A percentile compares a stretch with the other conserved stretches of the same genome.
Conservation (phyloP, 2,113 vertebrate genomes). For the Triplophysa rosa region DNA sequence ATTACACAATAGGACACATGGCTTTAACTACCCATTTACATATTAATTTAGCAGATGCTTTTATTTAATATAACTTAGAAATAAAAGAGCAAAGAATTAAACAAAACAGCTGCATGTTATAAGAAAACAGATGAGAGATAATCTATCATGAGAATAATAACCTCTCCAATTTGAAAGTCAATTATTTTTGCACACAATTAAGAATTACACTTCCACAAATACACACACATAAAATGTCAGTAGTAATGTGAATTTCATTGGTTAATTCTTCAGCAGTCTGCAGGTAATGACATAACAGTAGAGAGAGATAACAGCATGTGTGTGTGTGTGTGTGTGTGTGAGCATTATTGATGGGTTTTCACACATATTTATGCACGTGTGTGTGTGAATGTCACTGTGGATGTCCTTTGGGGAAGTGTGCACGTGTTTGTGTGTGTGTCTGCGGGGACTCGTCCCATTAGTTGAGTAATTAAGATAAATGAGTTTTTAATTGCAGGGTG, state of each 20-base stretch:
- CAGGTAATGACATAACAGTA: not conserved
- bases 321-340: constrained; percentile 3
- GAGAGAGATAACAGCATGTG: not conserved
- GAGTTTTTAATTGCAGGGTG: constrained; percentile 78
- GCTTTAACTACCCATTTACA: too few species aligned
- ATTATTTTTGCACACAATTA: not conserved
- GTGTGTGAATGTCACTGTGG: constrained; percentile 40
- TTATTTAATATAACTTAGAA: too few species aligned
- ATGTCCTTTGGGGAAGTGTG: constrained; percentile 66
- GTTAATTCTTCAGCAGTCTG: not conserved
- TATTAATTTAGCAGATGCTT: too few species aligned
- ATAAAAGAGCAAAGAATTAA: too few species aligned
- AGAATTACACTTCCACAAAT: not conserved
- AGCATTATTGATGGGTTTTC: constrained; percentile 4
- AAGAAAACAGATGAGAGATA: too few species aligned
- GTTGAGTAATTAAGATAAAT: constrained; percentile 83
- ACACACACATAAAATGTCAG: not conserved
- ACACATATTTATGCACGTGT: constrained; percentile 4
- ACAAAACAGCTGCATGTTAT: too few species aligned
- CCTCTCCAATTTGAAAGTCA: not conserved
- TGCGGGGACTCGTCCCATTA: constrained; percentile 78
- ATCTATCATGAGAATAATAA: too few species aligned
- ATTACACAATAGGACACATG: too few species aligned
- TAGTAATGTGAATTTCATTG: not conserved
- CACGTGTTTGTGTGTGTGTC: constrained; percentile 55